These are phyloP conservation scores for Micoletzkya japonica DNA, from an alignment of 2,888 invertebrate species.

Conservation along the genomic window DNA sequence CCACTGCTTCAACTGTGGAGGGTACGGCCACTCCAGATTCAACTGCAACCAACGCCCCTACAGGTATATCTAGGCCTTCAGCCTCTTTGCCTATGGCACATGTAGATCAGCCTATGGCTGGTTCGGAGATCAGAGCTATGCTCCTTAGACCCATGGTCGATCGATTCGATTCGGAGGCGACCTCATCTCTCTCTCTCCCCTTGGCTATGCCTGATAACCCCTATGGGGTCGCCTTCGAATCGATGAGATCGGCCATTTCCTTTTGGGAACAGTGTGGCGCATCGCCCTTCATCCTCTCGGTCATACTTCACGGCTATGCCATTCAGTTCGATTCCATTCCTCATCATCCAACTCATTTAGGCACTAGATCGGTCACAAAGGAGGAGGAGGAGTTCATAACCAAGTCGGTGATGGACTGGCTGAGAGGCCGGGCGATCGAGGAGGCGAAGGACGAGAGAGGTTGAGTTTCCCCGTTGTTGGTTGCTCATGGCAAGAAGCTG, in stretches of 20 bases:
- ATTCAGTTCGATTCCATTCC: no score
- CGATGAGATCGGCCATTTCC: background rate
- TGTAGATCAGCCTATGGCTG: no score
- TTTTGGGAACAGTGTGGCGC: background rate
- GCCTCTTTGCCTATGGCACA: no score
- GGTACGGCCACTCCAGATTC: background rate
- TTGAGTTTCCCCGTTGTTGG: background rate
- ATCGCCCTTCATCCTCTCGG: background rate
- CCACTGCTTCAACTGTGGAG: background rate
- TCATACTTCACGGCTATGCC: background rate
- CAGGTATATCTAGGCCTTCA: background rate
- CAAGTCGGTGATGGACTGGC: background rate
- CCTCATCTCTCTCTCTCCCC: no score
- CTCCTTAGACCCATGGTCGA: no score
- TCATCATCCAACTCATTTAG: no score
- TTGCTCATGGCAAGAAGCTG: background rate
- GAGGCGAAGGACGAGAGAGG: background rate
- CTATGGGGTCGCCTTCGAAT: background rate
- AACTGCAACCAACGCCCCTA: background rate
- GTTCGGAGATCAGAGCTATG: no score
- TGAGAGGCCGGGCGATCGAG: background rate
- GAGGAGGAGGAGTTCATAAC: background rate
- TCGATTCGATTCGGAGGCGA: no score
- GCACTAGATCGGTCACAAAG: background rate
- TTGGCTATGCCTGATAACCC: no score